These are phyloP conservation scores for Anseranas semipalmata DNA, from an alignment of 2,113 vertebrate species.

Conservation along the genomic window DNA sequence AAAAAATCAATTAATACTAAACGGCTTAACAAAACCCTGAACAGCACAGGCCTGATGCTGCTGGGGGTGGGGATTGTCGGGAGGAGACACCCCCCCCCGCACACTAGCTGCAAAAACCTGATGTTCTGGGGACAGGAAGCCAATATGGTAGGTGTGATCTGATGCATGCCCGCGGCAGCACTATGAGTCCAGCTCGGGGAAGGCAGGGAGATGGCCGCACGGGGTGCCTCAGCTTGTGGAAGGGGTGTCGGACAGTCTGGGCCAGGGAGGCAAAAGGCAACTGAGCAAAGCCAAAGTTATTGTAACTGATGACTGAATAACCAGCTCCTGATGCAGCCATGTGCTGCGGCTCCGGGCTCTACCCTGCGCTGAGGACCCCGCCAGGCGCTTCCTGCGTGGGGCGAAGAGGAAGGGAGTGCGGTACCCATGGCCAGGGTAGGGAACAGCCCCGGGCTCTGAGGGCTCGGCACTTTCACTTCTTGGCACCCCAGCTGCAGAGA, in stretches of 20 bases:
- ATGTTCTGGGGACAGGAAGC: constrained; percentile 80
- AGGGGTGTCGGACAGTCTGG: neutral
- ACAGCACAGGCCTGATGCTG: constrained; percentile 73
- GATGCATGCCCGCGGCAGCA: constrained; percentile 11
- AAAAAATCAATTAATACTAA: constrained; percentile 93
- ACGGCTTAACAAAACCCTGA: constrained; percentile 78
- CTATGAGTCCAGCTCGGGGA: neutral
- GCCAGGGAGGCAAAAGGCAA: neutral
- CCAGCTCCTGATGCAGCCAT: neutral
- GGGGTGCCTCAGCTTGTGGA: neutral
- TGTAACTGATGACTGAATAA: neutral
- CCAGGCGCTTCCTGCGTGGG: neutral
- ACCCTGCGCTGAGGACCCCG: neutral
- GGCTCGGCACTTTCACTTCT: constrained; percentile 67
- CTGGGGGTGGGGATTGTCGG: constrained; percentile 69
- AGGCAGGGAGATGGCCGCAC: neutral
- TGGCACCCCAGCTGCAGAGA: constrained; percentile 67
- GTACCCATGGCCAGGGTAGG: too few species aligned
- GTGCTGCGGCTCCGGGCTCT: neutral
- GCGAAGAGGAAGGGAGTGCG: neutral
- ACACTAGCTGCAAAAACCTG: constrained; percentile 69
- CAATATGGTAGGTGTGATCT: constrained; percentile 79
- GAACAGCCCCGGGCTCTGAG: constrained; percentile 61
- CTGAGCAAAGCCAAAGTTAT: neutral
- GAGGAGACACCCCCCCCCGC: constrained; percentile 66